phyloP scores from a whole-genome alignment of 2,797 vertebrate species.

The Spizella passerina region DNA sequence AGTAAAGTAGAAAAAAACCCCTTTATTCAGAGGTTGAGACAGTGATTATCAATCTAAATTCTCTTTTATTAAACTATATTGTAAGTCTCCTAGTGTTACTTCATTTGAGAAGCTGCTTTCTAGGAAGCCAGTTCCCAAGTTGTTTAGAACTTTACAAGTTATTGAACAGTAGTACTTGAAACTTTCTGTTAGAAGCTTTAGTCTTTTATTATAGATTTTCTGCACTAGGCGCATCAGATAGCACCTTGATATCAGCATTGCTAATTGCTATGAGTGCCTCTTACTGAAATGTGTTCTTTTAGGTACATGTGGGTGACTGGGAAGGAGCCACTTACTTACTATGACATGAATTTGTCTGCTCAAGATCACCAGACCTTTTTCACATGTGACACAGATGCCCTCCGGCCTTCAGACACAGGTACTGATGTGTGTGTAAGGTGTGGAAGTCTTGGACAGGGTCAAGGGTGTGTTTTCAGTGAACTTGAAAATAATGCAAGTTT shows the following conservation, averaged over 20 bases:
- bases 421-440: neutral
- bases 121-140: neutral
- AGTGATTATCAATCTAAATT: neutral
- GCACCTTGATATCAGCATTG: neutral
- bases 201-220: neutral
- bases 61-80: neutral
- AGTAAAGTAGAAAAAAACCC: neutral
- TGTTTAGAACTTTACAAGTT: neutral
- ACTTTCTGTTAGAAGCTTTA: neutral
- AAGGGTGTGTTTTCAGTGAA: accelerated
- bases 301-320: constrained; percentile 99
- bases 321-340: constrained; percentile 96
- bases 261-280: neutral
- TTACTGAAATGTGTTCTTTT: neutral
- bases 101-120: neutral
- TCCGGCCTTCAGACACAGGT: constrained; percentile 94
- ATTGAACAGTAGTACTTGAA: neutral
- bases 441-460: accelerated
- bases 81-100: neutral
- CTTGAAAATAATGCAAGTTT: neutral
- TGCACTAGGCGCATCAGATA: neutral
- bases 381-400: constrained; percentile 92
- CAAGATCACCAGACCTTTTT: constrained; percentile 99
- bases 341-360: constrained; percentile 98
- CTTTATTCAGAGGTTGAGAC: neutral